Base-by-base conservation (phyloP, 2,113 vertebrate genomes). In the Mustelus asterias region DNA sequence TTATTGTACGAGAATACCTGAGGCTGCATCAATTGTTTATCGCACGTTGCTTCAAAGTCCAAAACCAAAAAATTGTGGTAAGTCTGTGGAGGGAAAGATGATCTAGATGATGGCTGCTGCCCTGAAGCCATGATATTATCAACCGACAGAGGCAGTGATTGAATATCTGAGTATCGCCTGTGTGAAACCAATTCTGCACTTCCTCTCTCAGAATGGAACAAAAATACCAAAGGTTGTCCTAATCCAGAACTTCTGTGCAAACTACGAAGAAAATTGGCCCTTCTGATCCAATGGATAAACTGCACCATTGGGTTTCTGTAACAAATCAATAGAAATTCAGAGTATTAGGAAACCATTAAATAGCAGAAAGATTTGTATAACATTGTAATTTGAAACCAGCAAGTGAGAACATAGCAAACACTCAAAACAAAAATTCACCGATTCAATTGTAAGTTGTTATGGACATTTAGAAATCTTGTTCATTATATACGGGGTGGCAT, bases 11-110 rank as follows among this genome's bases (percentile, higher is more conserved):
- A 69, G 72, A 95, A 48, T 98, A 98, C 98, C 98, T 98, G 98
- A 97, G 98, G 98, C 97, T 98, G 98, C 96, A 98, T 98, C 97
- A 98, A 98, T 96, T 98, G 98, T 97, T 98, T 98, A 97, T 98
- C 98, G 95, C 98, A 98, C 0, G 98, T 98, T 96, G 98, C 98
- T 97, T 98, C 98, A 97, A 98, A 98, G 97, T 98, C 98, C 98
- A 98, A 97, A 97, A 98, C 98, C 98, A 98, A 97, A 97, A 98
- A 98, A 97, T 98, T 98, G 97, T 98, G 98, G 97, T 98, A 98
- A 96, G 98, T 98, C 97, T 98, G 98, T 97, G 98, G 98, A 97
- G 98, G 98, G 96, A 98, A 98, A 96, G 98, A 97, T 96, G 98
- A 54, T 72, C 48, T 95, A 22, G 94, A 95, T 76, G 94, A 44